A percentile compares a stretch with the other conserved stretches of the same genome.
phyloP scores from a whole-genome alignment of 1,140 invertebrate species.

The Pogonomyrmex californicus region DNA sequence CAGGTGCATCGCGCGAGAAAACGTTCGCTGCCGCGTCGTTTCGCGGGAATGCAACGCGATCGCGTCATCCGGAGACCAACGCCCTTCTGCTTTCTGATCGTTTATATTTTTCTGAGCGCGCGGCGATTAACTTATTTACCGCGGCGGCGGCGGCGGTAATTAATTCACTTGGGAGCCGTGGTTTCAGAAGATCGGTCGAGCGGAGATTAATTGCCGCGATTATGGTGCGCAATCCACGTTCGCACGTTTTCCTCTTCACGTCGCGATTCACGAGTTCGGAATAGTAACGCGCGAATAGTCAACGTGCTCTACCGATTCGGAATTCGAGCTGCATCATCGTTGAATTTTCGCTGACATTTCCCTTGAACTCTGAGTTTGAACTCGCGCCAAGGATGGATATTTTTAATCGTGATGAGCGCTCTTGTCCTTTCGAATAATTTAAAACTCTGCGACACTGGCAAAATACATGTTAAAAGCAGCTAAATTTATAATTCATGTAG shows the following conservation, averaged over 20 bases:
- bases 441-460: not conserved
- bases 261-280: constrained; percentile 10
- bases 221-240: too few relatives aligned
- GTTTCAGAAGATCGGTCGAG: constrained; percentile 28
- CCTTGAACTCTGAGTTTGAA: not conserved
- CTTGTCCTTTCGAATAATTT: not conserved
- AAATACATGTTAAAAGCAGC: not conserved
- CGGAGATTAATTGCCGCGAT: constrained; percentile 51
- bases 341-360: not conserved
- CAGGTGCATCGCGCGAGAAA: constrained; percentile 62
- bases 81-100: constrained; percentile 37
- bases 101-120: constrained; percentile 8
- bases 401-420: not conserved
- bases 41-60: constrained; percentile 66
- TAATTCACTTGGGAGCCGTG: constrained; percentile 55
- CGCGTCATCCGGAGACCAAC: constrained; percentile 55
- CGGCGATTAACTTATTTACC: constrained; percentile 54
- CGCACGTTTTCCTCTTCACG: not conserved
- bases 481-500: not conserved
- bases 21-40: constrained; percentile 37
- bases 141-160: constrained; percentile 35
- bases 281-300: not conserved
- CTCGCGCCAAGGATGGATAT: not conserved
- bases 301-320: not conserved
- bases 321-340: not conserved